Conservation (phyloP, 2,113 vertebrate genomes). For the Bothrops jararaca region DNA sequence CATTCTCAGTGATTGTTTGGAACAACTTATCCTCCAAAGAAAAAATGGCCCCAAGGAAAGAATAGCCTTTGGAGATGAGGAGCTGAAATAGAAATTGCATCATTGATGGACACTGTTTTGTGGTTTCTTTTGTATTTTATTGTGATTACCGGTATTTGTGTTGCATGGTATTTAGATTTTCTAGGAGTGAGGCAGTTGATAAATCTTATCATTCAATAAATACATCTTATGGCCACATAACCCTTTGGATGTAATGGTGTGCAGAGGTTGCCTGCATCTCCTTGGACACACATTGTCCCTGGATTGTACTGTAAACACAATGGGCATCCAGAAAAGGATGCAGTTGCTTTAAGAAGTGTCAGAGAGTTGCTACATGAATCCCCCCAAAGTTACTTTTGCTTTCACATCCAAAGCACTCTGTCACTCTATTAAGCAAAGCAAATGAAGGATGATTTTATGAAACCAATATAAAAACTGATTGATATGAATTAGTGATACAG, state of each 20-base stretch:
- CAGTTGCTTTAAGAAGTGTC: background rate
- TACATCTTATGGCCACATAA: background rate
- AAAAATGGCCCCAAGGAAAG: background rate
- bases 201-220: background rate
- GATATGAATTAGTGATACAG: background rate
- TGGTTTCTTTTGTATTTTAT: background rate
- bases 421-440: background rate
- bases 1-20: background rate
- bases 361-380: background rate
- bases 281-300: background rate
- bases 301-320: background rate
- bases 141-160: background rate
- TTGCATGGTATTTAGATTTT: background rate
- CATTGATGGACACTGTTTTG: background rate
- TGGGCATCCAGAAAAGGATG: background rate
- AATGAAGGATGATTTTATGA: conserved; percentile 1
- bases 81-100: background rate
- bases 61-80: background rate
- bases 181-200: background rate
- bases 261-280: background rate
- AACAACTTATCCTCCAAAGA: background rate
- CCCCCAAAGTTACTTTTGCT: background rate
- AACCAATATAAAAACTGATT: background rate
- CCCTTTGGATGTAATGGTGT: background rate
- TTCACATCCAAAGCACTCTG: background rate